These are phyloP conservation scores for Eumaeus atala DNA, from an alignment of 1,140 invertebrate species.

Conservation along the genomic window DNA sequence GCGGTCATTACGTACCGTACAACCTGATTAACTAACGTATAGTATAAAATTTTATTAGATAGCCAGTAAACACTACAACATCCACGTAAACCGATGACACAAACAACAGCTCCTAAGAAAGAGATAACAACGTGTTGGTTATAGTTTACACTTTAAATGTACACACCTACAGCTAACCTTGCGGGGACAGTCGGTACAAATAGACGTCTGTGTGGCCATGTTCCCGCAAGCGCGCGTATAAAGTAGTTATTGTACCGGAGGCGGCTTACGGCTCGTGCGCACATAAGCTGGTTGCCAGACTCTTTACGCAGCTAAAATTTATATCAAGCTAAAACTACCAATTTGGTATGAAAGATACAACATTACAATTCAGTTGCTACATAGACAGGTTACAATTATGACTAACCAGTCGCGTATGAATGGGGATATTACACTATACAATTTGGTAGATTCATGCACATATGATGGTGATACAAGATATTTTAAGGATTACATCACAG, in stretches of 20 bases:
- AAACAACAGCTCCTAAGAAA: constrained; percentile 71
- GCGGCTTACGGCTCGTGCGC: constrained; percentile 38
- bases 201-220: constrained; percentile 5
- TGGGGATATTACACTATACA: too few species aligned
- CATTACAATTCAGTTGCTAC: constrained; percentile 25
- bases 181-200: neutral
- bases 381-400: constrained; percentile 27
- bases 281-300: constrained; percentile 37
- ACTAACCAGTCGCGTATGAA: neutral
- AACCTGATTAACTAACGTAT: too few species aligned
- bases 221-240: constrained; percentile 43
- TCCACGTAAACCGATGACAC: constrained; percentile 40
- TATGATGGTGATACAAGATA: too few species aligned
- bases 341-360: constrained; percentile 34
- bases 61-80: constrained; percentile 23
- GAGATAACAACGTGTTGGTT: constrained; percentile 65
- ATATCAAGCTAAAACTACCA: constrained; percentile 30
- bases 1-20: too few species aligned
- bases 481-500: too few species aligned
- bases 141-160: constrained; percentile 45
- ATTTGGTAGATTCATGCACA: too few species aligned
- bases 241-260: constrained; percentile 54
- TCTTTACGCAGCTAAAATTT: constrained; percentile 30
- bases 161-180: constrained; percentile 36
- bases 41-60: neutral